A percentile compares a stretch with the other conserved stretches of the same genome.
These are phyloP conservation scores for Lumbricus terrestris DNA, from an alignment of 2,888 invertebrate species.

Conservation along the genomic window DNA sequence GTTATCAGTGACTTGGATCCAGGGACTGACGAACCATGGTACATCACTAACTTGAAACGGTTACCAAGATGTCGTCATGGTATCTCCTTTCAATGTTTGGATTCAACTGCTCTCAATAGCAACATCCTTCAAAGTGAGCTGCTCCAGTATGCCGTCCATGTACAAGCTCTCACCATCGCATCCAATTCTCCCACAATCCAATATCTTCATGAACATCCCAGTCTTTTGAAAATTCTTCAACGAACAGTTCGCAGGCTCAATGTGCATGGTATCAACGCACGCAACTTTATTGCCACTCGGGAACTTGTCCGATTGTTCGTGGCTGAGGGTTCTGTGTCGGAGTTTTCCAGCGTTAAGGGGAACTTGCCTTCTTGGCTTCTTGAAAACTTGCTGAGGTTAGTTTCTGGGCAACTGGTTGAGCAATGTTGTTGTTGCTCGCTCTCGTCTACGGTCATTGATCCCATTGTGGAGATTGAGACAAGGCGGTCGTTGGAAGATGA, in stretches of 20 bases:
- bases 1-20: background rate
- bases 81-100: background rate
- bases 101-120: background rate
- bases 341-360: background rate
- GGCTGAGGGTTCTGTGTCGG: background rate
- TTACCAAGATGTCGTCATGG: background rate
- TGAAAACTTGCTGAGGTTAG: background rate
- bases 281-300: background rate
- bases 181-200: background rate
- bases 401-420: background rate
- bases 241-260: background rate
- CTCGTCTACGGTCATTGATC: background rate
- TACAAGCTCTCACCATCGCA: background rate
- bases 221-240: background rate
- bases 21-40: background rate
- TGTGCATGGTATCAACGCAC: background rate
- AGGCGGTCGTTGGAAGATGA: background rate
- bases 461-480: background rate
- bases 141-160: background rate
- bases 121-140: background rate
- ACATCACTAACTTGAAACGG: background rate
- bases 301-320: background rate
- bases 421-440: no score
- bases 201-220: background rate
- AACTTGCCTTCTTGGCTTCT: background rate